These are phyloP conservation scores for Rhodophaea formosa DNA, from an alignment of 2,888 invertebrate species.

Conservation along the genomic window DNA sequence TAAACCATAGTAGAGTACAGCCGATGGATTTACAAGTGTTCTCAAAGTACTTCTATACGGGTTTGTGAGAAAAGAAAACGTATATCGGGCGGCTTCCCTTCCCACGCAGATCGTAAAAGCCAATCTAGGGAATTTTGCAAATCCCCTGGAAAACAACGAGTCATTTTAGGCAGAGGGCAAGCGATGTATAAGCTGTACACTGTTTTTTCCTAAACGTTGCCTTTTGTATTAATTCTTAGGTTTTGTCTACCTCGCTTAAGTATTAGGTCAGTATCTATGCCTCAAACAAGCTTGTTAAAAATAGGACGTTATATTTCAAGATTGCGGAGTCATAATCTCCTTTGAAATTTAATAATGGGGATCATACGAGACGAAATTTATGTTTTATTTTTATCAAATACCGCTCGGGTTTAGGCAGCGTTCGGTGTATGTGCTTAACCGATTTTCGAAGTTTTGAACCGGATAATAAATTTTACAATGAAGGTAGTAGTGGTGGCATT, in stretches of 20 bases:
- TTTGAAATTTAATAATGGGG: conserved; percentile 66
- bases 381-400: conserved; percentile 48
- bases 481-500: too few species aligned
- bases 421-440: conserved; percentile 8
- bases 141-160: too few species aligned
- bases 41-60: conserved; percentile 19
- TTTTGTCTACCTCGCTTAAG: too few species aligned
- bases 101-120: too few species aligned
- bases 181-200: too few species aligned
- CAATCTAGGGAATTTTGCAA: too few species aligned
- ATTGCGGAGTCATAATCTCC: conserved; percentile 64
- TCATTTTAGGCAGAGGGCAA: too few species aligned
- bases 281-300: conserved; percentile 51
- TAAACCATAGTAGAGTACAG: conserved; percentile 51
- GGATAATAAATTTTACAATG: background rate
- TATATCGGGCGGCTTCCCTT: too few species aligned
- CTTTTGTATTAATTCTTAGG: too few species aligned
- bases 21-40: conserved; percentile 61
- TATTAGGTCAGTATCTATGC: too few species aligned
- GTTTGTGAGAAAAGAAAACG: too few species aligned
- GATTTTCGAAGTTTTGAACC: background rate
- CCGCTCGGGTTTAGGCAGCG: conserved; percentile 16
- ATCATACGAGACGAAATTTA: conserved; percentile 51
- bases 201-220: too few species aligned
- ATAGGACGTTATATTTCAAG: conserved; percentile 60